Conservation (phyloP, 2,797 vertebrate species). For the Vipera latastei region DNA sequence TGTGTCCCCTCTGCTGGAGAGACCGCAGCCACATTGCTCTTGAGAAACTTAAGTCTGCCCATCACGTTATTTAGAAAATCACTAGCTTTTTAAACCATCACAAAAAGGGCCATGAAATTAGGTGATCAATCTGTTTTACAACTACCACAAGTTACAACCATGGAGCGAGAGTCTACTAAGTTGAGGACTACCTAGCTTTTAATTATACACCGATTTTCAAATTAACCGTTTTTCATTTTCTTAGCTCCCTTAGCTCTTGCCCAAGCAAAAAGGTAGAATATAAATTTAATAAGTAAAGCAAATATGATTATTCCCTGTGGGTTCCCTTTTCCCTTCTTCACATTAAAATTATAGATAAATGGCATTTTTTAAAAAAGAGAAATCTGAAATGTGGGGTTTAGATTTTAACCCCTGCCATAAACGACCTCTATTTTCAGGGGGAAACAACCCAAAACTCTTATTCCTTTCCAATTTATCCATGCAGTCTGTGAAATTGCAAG, state of each 20-base stretch:
- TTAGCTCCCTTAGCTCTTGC: neutral
- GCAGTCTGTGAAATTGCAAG: neutral
- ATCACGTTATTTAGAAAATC: neutral
- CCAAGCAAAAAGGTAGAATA: neutral
- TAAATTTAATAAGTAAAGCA: neutral
- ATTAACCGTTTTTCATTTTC: neutral
- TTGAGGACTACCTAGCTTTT: neutral
- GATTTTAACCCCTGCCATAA: neutral
- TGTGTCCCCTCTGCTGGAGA: neutral
- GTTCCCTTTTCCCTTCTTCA: neutral
- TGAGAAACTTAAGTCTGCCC: neutral
- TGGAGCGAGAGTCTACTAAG: neutral
- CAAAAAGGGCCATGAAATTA: neutral
- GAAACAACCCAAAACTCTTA: neutral
- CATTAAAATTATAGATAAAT: neutral
- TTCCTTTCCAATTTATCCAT: neutral
- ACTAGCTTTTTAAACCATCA: neutral
- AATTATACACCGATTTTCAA: neutral
- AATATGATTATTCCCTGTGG: neutral
- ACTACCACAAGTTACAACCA: neutral
- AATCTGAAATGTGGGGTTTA: neutral
- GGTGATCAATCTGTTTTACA: neutral
- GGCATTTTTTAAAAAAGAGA: neutral
- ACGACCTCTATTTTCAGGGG: neutral
- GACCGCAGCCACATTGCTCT: neutral